These are phyloP conservation scores for Ctenochaetus hawaiiensis DNA, from an alignment of 2,797 vertebrate genomes.

Conservation along the genomic window DNA sequence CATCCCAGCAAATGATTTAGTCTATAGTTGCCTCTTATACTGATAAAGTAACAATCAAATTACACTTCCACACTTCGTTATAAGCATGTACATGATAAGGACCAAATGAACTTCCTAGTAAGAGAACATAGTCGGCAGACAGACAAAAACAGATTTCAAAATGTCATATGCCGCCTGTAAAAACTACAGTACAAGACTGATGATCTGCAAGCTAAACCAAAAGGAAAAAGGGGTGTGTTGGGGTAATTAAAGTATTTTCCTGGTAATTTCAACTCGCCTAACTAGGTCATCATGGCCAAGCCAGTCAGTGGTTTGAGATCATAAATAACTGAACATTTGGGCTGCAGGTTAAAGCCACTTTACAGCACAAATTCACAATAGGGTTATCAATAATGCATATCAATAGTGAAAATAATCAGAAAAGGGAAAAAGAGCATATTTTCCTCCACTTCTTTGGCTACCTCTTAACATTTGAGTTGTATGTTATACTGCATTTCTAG, in stretches of 20 bases:
- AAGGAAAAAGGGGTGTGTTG: no score
- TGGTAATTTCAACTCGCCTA: background rate
- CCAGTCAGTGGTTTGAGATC: background rate
- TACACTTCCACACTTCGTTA: conserved; percentile 2
- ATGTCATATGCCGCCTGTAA: background rate
- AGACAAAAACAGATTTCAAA: background rate
- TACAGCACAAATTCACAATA: background rate
- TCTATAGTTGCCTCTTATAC: background rate
- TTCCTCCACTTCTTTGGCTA: background rate
- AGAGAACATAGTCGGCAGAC: background rate
- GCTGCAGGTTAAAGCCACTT: background rate
- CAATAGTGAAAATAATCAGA: no score
- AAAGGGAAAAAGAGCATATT: background rate
- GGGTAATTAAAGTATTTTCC: conserved; percentile 1
- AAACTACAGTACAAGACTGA: background rate
- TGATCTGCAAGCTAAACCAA: background rate
- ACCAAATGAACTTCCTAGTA: conserved; percentile 9
- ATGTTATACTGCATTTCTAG: background rate
- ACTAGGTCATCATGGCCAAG: background rate
- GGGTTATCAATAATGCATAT: no score
- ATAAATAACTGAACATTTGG: background rate
- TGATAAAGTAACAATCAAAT: conserved; percentile 9
- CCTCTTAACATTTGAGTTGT: background rate
- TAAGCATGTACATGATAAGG: background rate
- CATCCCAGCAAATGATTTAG: conserved; percentile 3